Percentiles rank a stretch among this genome's conserved stretches.
Evolutionary conservation across 2,888 invertebrate genomes (phyloP).

Genomic region (Polymixis flavicincta): DNA sequence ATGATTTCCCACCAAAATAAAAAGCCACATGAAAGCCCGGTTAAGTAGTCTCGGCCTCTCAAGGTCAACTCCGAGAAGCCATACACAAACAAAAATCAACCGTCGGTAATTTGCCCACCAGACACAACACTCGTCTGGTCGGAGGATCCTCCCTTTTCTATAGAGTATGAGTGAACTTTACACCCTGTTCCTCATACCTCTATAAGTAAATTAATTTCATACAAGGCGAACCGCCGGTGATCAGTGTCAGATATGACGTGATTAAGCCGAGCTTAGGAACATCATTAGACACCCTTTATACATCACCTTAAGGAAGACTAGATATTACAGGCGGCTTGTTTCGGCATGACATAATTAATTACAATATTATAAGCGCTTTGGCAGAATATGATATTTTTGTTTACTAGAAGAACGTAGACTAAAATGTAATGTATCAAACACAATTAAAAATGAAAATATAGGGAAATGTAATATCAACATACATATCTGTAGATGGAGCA

Average conservation of each 20-base stretch:
- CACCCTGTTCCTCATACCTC: no score
- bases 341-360: slow-evolving; percentile 34
- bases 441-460: not conserved
- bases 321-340: slow-evolving; percentile 29
- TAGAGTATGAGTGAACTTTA: no score
- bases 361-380: slow-evolving; percentile 11
- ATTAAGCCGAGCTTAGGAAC: slow-evolving; percentile 46
- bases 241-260: slow-evolving; percentile 37
- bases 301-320: slow-evolving; percentile 21
- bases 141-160: no score
- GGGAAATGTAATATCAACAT: not conserved
- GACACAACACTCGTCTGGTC: no score
- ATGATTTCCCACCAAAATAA: no score
- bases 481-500: not conserved
- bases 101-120: no score
- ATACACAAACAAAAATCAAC: no score
- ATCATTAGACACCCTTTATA: slow-evolving; percentile 51
- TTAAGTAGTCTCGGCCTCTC: no score
- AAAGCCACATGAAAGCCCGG: no score
- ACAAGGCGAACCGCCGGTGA: slow-evolving; percentile 32
- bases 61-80: no score
- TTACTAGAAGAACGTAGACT: not conserved
- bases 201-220: slow-evolving; percentile 55
- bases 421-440: not conserved
- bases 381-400: slow-evolving; percentile 27